A percentile compares a stretch with the other conserved stretches of the same genome.
Evolutionary conservation across 2,888 invertebrate genomes (phyloP).

Genomic region (Nemotelus nigrinus): DNA sequence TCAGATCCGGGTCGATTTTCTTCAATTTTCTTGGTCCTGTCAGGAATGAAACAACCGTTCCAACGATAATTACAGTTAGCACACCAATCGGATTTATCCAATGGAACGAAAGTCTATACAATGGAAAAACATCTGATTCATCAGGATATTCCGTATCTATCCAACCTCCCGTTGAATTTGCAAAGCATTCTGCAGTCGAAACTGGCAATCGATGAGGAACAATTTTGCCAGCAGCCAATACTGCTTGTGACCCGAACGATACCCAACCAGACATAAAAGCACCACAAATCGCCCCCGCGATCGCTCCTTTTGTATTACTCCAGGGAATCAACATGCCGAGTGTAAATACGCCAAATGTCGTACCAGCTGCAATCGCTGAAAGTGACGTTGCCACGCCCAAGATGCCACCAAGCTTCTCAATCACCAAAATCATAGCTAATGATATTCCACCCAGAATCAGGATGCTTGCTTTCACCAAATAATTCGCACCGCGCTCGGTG

Average conservation of each 20-base stretch:
- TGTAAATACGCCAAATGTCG: conserved; percentile 84
- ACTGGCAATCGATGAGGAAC: conserved; percentile 69
- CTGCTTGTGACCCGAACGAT: conserved; percentile 75
- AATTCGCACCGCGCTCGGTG: conserved; percentile 70
- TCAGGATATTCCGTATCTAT: conserved; percentile 57
- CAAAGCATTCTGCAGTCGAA: conserved; percentile 64
- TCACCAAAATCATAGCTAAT: conserved; percentile 73
- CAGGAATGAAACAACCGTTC: conserved; percentile 71
- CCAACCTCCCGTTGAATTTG: conserved; percentile 49
- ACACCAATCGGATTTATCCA: conserved; percentile 84
- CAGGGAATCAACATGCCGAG: conserved; percentile 85
- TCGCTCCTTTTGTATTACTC: conserved; percentile 75
- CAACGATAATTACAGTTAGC: conserved; percentile 73
- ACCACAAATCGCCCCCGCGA: conserved; percentile 71
- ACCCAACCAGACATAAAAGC: conserved; percentile 71
- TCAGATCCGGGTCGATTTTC: conserved; percentile 69
- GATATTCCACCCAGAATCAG: conserved; percentile 73
- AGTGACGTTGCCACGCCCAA: conserved; percentile 78
- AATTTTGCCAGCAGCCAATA: conserved; percentile 70
- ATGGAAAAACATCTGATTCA: conserved; percentile 72
- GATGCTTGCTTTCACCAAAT: conserved; percentile 73
- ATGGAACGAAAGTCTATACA: conserved; percentile 82
- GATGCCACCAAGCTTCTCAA: conserved; percentile 82
- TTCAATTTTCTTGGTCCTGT: conserved; percentile 67
- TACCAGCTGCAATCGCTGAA: conserved; percentile 85